These are phyloP conservation scores for Notocelia uddmanniana DNA, from an alignment of 2,888 invertebrate genomes.

Conservation along the genomic window DNA sequence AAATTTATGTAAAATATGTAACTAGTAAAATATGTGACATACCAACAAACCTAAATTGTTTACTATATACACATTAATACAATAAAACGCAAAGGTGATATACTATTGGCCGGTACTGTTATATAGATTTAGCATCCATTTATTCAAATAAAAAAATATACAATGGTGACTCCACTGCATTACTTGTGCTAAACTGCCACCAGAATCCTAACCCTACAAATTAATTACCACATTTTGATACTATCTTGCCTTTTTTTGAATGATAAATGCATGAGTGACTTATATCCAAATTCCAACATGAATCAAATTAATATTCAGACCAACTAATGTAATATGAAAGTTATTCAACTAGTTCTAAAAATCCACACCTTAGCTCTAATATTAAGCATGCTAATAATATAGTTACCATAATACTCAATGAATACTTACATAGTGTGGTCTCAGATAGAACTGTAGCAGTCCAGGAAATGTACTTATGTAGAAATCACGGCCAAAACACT, in stretches of 20 bases:
- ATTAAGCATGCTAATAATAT: slow-evolving; percentile 13
- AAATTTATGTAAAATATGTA: too few species aligned
- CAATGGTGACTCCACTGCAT: too few species aligned
- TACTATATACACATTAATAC: too few species aligned
- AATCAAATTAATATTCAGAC: background rate
- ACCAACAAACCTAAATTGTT: too few species aligned
- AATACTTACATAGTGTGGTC: slow-evolving; percentile 27
- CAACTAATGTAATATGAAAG: background rate
- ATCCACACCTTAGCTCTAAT: slow-evolving; percentile 8
- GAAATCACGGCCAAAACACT: slow-evolving; percentile 27
- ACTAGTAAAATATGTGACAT: too few species aligned
- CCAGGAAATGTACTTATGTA: slow-evolving; percentile 19
- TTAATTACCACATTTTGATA: background rate
- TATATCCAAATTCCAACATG: background rate
- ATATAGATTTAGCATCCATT: too few species aligned
- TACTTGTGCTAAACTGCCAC: too few species aligned
- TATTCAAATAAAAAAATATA: too few species aligned
- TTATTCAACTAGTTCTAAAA: slow-evolving; percentile 12
- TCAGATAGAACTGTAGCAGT: background rate
- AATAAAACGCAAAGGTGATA: too few species aligned
- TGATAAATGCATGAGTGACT: background rate
- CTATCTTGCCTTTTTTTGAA: background rate
- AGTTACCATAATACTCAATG: background rate
- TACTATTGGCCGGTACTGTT: too few species aligned
- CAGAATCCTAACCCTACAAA: too few species aligned